These are phyloP conservation scores for Pandion haliaetus DNA, from an alignment of 2,113 vertebrate species.

Conservation along the genomic window DNA sequence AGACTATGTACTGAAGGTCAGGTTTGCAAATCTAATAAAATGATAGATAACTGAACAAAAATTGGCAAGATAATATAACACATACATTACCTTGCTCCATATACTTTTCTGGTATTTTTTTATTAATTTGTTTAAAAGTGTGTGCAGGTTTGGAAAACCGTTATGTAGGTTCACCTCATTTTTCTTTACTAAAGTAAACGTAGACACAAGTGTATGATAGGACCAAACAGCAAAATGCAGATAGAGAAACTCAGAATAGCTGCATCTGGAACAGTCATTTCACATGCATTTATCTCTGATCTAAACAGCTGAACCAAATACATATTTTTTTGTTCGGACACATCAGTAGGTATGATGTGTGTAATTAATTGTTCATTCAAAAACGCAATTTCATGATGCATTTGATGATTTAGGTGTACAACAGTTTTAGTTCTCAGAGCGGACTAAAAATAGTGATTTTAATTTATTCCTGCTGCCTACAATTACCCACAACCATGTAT, in stretches of 20 bases:
- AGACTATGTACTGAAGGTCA: background rate
- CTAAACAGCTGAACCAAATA: slow-evolving; percentile 59
- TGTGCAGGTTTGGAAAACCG: background rate
- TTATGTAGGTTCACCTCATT: background rate
- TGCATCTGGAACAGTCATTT: background rate
- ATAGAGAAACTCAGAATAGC: background rate
- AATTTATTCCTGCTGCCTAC: slow-evolving; percentile 87
- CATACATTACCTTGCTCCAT: background rate
- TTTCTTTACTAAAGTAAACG: background rate
- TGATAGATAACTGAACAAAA: slow-evolving; percentile 3
- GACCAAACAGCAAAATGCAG: background rate
- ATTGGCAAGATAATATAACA: background rate
- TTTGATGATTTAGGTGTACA: slow-evolving; percentile 78
- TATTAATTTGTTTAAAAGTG: background rate
- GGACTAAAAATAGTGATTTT: slow-evolving; percentile 83
- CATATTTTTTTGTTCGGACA: slow-evolving; percentile 65
- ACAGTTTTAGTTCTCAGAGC: slow-evolving; percentile 72
- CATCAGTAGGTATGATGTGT: slow-evolving; percentile 70
- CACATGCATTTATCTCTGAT: slow-evolving; percentile 22
- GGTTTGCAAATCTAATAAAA: slow-evolving; percentile 14
- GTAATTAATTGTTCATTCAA: slow-evolving; percentile 76
- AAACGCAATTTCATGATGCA: slow-evolving; percentile 71
- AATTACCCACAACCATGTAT: slow-evolving; percentile 89
- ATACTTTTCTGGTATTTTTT: background rate
- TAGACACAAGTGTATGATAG: background rate